Base-by-base conservation (phyloP, 2,888 invertebrate genomes). In the Sipha maydis region DNA sequence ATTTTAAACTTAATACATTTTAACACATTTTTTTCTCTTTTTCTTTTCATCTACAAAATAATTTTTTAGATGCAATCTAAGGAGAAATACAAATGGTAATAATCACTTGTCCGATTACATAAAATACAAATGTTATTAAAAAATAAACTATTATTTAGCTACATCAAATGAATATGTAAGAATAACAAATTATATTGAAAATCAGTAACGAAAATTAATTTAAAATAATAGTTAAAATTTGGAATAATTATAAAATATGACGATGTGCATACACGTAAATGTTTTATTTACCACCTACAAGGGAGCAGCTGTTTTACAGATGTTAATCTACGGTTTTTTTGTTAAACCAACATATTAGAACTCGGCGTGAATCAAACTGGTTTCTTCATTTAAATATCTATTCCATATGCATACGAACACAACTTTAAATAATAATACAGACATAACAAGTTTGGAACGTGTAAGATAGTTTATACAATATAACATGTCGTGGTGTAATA, bases 341-440 rank as follows among this genome's bases (percentile, higher is more conserved):
- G 69, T 71, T 80, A 67, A 75, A 25, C 5, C 25, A 48, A 31
- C 82, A 7, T 48, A 48, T 71, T 48, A 61, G 14, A 38, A 82
- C 69, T 14, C 25, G 11, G 48, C 28, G 82, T 67, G n/a, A 71
- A 69, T 82, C 69, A 69, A 82, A 82, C 82, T 71, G 82, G 82
- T 82, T 82, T 82, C n/a, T 69, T 41, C 28, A 69, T 69, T 82
- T 48, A 71, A 21, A 77, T 48, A 48, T 28, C n/a, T 5, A 48
- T 14, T n/a, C 17, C 9, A 25, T 25, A 25, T 75, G 21, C 41
- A 75, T 4, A 71, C 28, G 14, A 17, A 17, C 9, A 71, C 17
- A 25, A 61, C 61, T 61, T 61, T 21, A 21, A 61, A 61, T 61
- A 61, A 61, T 61, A 61, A 4, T 61, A 25, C 25, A 61, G 61